Percentiles rank a stretch among this genome's conserved stretches.
These are phyloP conservation scores for Tetrax tetrax DNA, from an alignment of 2,113 vertebrate species.

Conservation along the genomic window DNA sequence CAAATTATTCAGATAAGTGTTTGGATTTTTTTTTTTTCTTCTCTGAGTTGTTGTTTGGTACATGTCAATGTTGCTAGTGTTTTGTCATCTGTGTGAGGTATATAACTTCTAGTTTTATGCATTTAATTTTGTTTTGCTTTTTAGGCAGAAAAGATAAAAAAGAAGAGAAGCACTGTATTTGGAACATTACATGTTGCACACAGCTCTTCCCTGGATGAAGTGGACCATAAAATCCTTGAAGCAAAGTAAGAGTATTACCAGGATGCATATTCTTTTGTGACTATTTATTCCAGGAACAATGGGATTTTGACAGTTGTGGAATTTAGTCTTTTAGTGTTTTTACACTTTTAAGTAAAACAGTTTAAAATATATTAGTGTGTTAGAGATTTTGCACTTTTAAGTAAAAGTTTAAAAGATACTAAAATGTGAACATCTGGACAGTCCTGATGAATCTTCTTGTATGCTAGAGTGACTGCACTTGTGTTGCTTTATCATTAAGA, in stretches of 20 bases:
- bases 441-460: not conserved
- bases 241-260: conserved; percentile 87
- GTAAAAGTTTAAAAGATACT: not conserved
- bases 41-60: not conserved
- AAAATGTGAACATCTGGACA: not conserved
- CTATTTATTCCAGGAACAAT: not conserved
- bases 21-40: not conserved
- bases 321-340: not conserved
- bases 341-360: not conserved
- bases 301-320: not conserved
- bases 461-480: not conserved
- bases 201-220: conserved; percentile 97
- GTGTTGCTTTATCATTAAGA: not conserved
- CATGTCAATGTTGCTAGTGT: not conserved
- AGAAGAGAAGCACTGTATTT: conserved; percentile 94
- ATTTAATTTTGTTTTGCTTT: conserved; percentile 37
- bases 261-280: not conserved
- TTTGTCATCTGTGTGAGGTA: not conserved
- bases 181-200: conserved; percentile 97
- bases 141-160: conserved; percentile 99
- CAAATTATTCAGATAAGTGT: not conserved
- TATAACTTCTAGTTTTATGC: not conserved
- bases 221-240: conserved; percentile 99
- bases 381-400: not conserved
- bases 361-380: not conserved